Evolutionary conservation across 1,140 invertebrate genomes (phyloP).

Genomic region (Halotydeus destructor): DNA sequence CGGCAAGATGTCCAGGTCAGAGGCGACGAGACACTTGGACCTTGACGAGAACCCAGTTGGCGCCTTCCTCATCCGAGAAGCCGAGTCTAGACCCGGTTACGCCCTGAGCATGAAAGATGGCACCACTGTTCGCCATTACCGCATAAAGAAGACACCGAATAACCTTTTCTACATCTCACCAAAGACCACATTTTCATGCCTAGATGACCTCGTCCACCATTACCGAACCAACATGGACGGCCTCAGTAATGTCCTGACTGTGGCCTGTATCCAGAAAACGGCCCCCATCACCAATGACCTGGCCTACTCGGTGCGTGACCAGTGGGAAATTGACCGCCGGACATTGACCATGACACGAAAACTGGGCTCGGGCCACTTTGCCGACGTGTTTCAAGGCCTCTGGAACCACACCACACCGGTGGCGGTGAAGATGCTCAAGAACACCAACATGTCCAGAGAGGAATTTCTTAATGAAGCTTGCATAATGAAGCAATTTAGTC

Average conservation of each 20-base stretch:
- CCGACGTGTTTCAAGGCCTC: slow-evolving; percentile 91
- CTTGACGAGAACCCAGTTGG: slow-evolving; percentile 74
- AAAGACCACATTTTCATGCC: slow-evolving; percentile 68
- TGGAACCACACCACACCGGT: slow-evolving; percentile 97
- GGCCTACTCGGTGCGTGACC: slow-evolving; percentile 80
- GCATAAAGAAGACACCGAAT: slow-evolving; percentile 71
- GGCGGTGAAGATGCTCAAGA: slow-evolving; percentile 91
- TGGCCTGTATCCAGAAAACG: slow-evolving; percentile 46
- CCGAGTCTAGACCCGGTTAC: background rate
- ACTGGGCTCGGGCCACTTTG: slow-evolving; percentile 90
- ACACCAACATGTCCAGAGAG: slow-evolving; percentile 89
- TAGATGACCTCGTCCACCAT: slow-evolving; percentile 71
- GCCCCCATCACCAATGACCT: slow-evolving; percentile 56
- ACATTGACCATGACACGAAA: slow-evolving; percentile 62
- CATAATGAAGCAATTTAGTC: slow-evolving; percentile 94
- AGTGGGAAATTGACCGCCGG: slow-evolving; percentile 61
- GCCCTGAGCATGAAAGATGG: background rate
- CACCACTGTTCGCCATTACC: slow-evolving; percentile 74
- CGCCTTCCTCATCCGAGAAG: slow-evolving; percentile 64
- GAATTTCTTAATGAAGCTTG: slow-evolving; percentile 95
- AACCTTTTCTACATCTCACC: slow-evolving; percentile 70
- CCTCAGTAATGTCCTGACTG: slow-evolving; percentile 72
- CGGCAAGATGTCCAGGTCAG: slow-evolving; percentile 80
- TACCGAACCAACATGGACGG: slow-evolving; percentile 60
- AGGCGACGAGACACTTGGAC: slow-evolving; percentile 80